Evolutionary conservation across 2,113 vertebrate species (phyloP).

Genomic region (Perognathus longimembris): DNA sequence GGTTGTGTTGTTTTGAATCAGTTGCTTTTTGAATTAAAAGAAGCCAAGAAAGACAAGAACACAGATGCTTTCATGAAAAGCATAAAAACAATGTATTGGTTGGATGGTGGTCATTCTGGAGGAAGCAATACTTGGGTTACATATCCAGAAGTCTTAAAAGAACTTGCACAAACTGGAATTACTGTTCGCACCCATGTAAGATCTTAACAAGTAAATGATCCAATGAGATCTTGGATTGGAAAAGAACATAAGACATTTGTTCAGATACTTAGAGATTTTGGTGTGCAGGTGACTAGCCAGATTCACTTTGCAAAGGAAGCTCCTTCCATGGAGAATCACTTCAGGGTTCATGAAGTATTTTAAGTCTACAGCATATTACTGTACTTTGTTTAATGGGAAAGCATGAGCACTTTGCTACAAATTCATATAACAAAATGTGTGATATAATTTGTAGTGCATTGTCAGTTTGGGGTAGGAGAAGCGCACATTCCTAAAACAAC

Average conservation of each 20-base stretch:
- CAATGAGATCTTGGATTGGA: conserved; percentile 97
- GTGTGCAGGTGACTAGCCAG: conserved; percentile 88
- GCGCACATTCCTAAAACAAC: conserved; percentile 72
- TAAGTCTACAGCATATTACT: conserved; percentile 78
- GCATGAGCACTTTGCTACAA: conserved; percentile 71
- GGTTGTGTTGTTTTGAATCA: conserved; percentile 99
- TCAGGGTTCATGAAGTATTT: conserved; percentile 94
- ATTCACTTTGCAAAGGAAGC: conserved; percentile 94
- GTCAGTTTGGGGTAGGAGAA: conserved; percentile 65
- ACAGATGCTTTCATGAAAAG: conserved; percentile 88
- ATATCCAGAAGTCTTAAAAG: conserved; percentile 89
- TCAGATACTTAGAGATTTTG: conserved; percentile 91
- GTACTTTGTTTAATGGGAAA: conserved; percentile 54
- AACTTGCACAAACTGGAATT: conserved; percentile 91
- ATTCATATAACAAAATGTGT: conserved; percentile 63
- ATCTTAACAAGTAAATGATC: conserved; percentile 96
- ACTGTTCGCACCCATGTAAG: conserved; percentile 95
- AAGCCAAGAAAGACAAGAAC: conserved; percentile 90
- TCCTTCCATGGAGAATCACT: conserved; percentile 96
- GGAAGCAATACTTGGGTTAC: conserved; percentile 98
- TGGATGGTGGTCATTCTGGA: conserved; percentile 97
- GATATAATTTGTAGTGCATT: too few species aligned
- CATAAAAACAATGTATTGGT: conserved; percentile 95
- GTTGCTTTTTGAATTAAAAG: conserved; percentile 93
- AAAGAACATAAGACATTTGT: conserved; percentile 94